Percentiles rank a stretch among this genome's conserved stretches.
phyloP scores from a whole-genome alignment of 2,113 vertebrate genomes.

The Coturnix japonica region DNA sequence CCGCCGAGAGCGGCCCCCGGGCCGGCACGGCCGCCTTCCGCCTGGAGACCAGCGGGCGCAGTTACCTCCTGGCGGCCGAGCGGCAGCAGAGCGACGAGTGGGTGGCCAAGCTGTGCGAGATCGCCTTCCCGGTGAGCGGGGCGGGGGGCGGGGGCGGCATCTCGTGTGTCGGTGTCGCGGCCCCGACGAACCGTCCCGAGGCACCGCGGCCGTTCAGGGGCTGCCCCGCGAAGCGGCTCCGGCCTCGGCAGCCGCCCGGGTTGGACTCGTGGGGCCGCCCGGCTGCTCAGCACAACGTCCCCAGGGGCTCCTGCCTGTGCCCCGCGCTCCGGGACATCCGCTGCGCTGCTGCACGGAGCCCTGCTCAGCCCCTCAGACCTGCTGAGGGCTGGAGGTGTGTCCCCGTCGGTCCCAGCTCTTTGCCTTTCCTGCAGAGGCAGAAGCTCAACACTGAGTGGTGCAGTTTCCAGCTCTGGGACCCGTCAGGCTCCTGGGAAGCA shows the following conservation, averaged over 20 bases:
- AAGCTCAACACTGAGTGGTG: accelerated
- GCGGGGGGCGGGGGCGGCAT: too few species aligned
- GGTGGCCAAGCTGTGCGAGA: constrained; percentile 92
- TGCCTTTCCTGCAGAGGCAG: background rate
- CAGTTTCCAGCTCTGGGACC: accelerated
- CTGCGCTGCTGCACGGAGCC: background rate
- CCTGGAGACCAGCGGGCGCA: constrained; percentile 92
- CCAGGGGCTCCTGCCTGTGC: background rate
- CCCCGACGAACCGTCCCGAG: background rate
- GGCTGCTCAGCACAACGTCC: background rate
- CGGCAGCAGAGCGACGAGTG: constrained; percentile 81
- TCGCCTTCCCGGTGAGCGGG: constrained; percentile 89
- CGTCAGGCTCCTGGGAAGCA: accelerated
- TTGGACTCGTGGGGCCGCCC: background rate
- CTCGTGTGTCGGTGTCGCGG: background rate
- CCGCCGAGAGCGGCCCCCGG: constrained; percentile 85
- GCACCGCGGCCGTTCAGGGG: background rate
- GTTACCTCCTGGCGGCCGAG: constrained; percentile 88
- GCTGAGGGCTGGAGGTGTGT: background rate
- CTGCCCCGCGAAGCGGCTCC: background rate
- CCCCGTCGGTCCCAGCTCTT: background rate
- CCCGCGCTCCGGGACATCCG: background rate
- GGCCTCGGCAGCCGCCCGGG: background rate
- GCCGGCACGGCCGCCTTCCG: constrained; percentile 88
- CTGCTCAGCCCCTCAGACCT: accelerated